Percentiles rank a stretch among this genome's conserved stretches.
Evolutionary conservation across 2,888 invertebrate genomes (phyloP).

Genomic region (Nasonovia ribisnigri): DNA sequence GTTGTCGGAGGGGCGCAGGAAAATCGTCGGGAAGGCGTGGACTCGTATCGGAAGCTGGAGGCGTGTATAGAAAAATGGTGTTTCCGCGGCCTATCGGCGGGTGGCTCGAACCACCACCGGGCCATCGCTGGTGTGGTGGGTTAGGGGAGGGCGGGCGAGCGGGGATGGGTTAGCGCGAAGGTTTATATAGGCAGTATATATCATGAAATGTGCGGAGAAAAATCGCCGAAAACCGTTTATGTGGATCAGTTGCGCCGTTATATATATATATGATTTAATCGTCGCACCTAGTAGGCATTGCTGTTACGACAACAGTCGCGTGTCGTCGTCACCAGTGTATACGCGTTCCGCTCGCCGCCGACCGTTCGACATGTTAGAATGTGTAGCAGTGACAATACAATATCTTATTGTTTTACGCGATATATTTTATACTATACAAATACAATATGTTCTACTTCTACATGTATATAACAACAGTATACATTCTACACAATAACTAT

Average conservation of each 20-base stretch:
- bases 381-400: not conserved
- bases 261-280: not conserved
- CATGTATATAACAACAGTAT: not conserved
- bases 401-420: not conserved
- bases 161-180: not conserved
- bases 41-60: conserved; percentile 28
- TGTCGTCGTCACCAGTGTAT: not conserved
- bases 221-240: not conserved
- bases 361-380: not conserved
- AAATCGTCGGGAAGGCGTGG: conserved; percentile 45
- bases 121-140: not conserved
- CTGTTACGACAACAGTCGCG: not conserved
- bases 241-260: not conserved
- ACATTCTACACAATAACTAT: not conserved
- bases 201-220: not conserved
- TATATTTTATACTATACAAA: not conserved
- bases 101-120: not conserved
- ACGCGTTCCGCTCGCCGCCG: not conserved
- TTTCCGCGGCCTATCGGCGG: conserved; percentile 54
- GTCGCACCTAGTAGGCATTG: not conserved
- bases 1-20: not conserved
- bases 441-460: not conserved
- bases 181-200: not conserved
- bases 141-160: not conserved
- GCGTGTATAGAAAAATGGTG: conserved; percentile 53